Base-by-base conservation (phyloP, 2,888 invertebrate species). In the Thera obeliscata region DNA sequence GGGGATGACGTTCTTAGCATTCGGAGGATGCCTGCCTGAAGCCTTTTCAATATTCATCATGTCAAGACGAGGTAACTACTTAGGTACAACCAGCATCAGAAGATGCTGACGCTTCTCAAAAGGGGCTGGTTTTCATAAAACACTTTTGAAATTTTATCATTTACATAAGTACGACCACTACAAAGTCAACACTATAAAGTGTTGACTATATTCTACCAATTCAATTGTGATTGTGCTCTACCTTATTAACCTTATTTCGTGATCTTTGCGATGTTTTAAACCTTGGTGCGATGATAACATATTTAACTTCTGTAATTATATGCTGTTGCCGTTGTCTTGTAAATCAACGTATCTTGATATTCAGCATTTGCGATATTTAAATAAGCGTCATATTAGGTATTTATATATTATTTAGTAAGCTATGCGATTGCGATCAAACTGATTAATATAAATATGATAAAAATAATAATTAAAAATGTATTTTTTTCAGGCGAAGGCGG, bases 1-100 rank as follows among this genome's bases (percentile, higher is more conserved):
- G 96, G 98, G 98, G 2, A 95, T 98, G 80, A 98, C 98, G 0
- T 97, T 98, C 80, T 91, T 98, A 70, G 98, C 98, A 0, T 97
- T 97, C 22, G 98, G 98, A 2, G 98, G 98, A 1, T 97, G 97
- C 77, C 94, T 98, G 77, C 98, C 98, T 0, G 98, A 95, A 79
- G 95, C 95, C 0, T 94, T 94, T 48, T 97, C 98, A 0, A 97
- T 98, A 79, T 95, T 97, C 48, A 97, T 98, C 73, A 97, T 98
- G 82, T 96, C 98, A 0, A 95, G 96, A 81, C 96, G 96, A 95
- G 98, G 98, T 97, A 89, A 81, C 85, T 76, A 61, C 56, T 8
- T 8, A 7, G 12, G 12, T 49, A 46, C 43, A 46, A 7, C 9
- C 43, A 46, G 8, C 43, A 9, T 46, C 43, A 2, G 43, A 41